Conservation (phyloP, 1,140 invertebrate genomes). For the Agrilus planipennis region DNA sequence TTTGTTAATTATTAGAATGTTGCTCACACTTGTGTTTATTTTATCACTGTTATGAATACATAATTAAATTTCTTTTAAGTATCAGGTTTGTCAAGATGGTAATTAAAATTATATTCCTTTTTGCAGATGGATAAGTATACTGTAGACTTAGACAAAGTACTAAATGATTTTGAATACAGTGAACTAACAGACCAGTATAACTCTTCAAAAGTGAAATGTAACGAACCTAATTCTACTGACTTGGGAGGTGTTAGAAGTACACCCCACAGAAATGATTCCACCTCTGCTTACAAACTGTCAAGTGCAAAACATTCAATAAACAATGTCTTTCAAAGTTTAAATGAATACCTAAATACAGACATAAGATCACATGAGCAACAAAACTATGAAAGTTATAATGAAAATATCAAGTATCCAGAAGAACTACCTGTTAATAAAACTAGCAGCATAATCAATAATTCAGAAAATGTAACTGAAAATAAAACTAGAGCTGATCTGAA, state of each 20-base stretch:
- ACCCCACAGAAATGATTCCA: not conserved
- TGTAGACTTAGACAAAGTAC: slow-evolving; percentile 75
- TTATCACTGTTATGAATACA: not conserved
- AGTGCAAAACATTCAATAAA: slow-evolving; percentile 39
- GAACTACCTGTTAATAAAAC: too few species aligned
- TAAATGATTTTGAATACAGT: slow-evolving; percentile 76
- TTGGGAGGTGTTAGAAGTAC: slow-evolving; percentile 4
- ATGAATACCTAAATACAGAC: slow-evolving; percentile 45
- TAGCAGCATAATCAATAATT: too few species aligned
- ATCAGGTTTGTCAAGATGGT: not conserved
- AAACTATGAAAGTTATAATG: too few species aligned
- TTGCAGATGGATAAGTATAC: slow-evolving; percentile 33
- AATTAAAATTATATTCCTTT: not conserved
- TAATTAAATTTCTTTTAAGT: not conserved
- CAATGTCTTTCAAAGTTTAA: slow-evolving; percentile 51
- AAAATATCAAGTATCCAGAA: too few species aligned
- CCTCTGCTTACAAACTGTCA: not conserved
- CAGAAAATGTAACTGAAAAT: too few species aligned
- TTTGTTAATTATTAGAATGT: not conserved
- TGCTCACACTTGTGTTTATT: not conserved
- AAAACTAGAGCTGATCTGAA: too few species aligned
- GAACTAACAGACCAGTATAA: slow-evolving; percentile 32
- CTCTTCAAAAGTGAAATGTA: not conserved
- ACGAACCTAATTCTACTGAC: too few species aligned
- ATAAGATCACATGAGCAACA: too few species aligned